Conservation (phyloP, 2,113 vertebrate species). For the Lycaon pictus region DNA sequence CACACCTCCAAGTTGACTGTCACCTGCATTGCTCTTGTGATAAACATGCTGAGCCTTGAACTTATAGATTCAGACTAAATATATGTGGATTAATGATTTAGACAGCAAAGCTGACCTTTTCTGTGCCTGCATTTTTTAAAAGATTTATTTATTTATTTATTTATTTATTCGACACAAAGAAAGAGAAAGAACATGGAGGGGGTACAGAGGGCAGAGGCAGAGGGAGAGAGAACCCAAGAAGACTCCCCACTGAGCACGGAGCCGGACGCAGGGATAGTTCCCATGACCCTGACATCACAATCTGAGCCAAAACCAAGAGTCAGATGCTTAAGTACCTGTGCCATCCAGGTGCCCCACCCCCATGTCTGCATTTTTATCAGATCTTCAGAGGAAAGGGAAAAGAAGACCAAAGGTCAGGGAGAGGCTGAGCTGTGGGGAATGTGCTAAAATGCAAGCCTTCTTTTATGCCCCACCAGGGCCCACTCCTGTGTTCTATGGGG, state of each 20-base stretch:
- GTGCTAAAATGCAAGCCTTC: neutral
- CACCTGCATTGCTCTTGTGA: neutral
- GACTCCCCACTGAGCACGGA: neutral
- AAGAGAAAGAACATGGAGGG: rapidly evolving
- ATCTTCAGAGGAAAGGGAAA: neutral
- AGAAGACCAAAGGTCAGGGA: neutral
- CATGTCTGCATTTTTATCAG: neutral
- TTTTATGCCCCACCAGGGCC: neutral
- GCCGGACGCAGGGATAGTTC: neutral
- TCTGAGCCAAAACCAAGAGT: neutral
- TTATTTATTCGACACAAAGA: neutral
- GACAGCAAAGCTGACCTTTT: neutral
- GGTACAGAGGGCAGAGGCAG: neutral
- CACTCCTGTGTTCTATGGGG: neutral
- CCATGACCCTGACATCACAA: neutral
- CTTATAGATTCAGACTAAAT: neutral
- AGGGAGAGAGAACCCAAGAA: neutral
- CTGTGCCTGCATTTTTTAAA: neutral
- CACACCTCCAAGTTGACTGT: too few species aligned
- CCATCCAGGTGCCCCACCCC: neutral
- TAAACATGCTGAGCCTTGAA: neutral
- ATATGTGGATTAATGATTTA: neutral
- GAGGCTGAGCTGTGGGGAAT: neutral
- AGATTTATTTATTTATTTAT: neutral
- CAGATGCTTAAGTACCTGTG: neutral